phyloP scores from a whole-genome alignment of 2,797 vertebrate genomes.

The Balearica regulorum region DNA sequence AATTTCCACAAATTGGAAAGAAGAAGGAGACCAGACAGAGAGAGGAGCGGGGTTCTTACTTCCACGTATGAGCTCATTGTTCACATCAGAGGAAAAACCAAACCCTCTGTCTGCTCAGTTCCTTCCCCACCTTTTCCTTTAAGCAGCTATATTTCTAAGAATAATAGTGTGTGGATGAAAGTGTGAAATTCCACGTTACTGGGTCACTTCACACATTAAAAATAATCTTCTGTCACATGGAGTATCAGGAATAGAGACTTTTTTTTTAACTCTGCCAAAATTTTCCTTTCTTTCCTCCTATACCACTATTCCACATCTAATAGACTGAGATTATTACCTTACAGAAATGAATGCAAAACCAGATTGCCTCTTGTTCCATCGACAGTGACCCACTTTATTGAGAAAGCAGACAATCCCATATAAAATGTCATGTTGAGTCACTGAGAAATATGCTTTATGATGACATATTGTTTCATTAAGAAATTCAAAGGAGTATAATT shows the following conservation, averaged over 20 bases:
- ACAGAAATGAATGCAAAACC: not conserved
- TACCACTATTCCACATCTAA: not conserved
- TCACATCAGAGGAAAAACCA: not conserved
- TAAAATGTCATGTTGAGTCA: not conserved
- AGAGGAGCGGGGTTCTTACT: not conserved
- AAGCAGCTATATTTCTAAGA: slow-evolving; percentile 30
- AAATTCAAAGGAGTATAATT: not conserved
- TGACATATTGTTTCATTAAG: not conserved
- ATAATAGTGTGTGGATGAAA: not conserved
- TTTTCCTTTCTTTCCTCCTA: not conserved
- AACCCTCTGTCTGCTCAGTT: not conserved
- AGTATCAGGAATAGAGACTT: not conserved
- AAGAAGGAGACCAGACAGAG: not conserved
- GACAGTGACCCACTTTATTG: not conserved
- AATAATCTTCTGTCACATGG: slow-evolving; percentile 15
- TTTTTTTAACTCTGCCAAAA: not conserved
- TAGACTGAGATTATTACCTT: not conserved
- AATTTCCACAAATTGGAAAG: not conserved
- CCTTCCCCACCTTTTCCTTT: not conserved
- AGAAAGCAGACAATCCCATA: not conserved
- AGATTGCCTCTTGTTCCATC: not conserved
- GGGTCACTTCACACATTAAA: slow-evolving; percentile 44
- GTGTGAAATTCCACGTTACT: slow-evolving; percentile 33
- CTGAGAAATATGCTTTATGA: not conserved
- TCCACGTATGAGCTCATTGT: not conserved